These are phyloP conservation scores for Terrapene triunguis DNA, from an alignment of 2,113 vertebrate genomes.

Conservation along the genomic window DNA sequence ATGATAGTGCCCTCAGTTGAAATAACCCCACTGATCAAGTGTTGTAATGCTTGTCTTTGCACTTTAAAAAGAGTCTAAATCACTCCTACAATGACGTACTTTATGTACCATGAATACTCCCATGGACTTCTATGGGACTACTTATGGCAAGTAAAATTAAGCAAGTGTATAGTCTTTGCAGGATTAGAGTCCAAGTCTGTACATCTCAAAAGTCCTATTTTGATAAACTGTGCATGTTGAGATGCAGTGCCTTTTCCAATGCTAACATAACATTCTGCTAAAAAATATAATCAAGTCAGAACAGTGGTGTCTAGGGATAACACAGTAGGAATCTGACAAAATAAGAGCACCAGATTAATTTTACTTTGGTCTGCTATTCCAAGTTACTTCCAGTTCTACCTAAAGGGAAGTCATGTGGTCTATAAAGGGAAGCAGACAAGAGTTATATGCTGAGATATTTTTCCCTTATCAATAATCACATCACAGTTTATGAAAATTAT, in stretches of 20 bases:
- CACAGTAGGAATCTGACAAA: slow-evolving; percentile 3
- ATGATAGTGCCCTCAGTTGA: neutral
- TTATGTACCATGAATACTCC: neutral
- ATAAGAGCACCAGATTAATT: slow-evolving; percentile 20
- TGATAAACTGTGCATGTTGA: neutral
- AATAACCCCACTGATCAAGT: neutral
- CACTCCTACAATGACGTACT: neutral
- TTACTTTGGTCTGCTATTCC: slow-evolving; percentile 5
- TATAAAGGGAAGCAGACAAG: neutral
- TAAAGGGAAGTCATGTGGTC: neutral
- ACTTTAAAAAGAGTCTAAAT: neutral
- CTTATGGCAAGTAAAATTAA: neutral
- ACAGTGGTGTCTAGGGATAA: neutral
- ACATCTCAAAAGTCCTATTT: neutral
- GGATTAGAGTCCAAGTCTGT: neutral
- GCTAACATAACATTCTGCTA: neutral
- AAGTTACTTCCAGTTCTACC: slow-evolving; percentile 37
- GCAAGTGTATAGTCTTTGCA: neutral
- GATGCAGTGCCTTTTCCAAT: neutral
- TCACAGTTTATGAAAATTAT: neutral
- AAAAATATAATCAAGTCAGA: neutral
- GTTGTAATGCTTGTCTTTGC: neutral
- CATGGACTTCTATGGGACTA: neutral
- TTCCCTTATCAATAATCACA: neutral
- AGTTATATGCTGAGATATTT: neutral